A percentile compares a stretch with the other conserved stretches of the same genome.
Conservation (phyloP, 2,113 vertebrate genomes). For the Dascyllus trimaculatus region DNA sequence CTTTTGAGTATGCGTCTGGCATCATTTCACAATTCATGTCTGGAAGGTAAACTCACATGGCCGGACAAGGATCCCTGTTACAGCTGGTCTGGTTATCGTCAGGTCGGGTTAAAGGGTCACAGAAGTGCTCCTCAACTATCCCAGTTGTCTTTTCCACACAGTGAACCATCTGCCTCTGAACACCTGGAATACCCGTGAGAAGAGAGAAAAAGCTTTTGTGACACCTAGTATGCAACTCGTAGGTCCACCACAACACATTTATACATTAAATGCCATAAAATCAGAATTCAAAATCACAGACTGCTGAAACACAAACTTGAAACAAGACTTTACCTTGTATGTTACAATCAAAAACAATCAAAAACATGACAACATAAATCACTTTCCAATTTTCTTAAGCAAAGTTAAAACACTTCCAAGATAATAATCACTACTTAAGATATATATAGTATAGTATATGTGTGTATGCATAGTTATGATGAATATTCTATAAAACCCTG, state of each 20-base stretch:
- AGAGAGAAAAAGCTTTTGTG: not conserved
- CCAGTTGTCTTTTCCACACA: constrained; percentile 89
- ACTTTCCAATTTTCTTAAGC: too few species aligned
- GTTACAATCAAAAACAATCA: too few species aligned
- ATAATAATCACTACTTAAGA: not conserved
- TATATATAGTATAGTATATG: too few species aligned
- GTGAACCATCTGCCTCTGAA: constrained; percentile 89
- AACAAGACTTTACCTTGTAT: too few species aligned
- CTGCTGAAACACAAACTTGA: too few species aligned
- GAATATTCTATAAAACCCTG: too few species aligned
- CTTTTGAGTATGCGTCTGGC: not conserved
- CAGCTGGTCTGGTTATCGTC: constrained; percentile 89
- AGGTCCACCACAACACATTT: too few species aligned
- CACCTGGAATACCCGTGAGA: constrained; percentile 81
- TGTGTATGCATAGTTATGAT: too few species aligned
- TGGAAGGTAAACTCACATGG: constrained; percentile 81
- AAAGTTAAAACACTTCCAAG: not conserved
- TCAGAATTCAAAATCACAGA: too few species aligned
- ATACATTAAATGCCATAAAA: not conserved
- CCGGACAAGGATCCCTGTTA: constrained; percentile 89
- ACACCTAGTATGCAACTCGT: not conserved
- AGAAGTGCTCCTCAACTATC: constrained; percentile 89
- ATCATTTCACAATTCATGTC: not conserved
- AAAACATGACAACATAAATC: too few species aligned
- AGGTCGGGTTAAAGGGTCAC: constrained; percentile 85